These are phyloP conservation scores for Sminthurides aquaticus DNA, from an alignment of 2,888 invertebrate species.

Conservation along the genomic window DNA sequence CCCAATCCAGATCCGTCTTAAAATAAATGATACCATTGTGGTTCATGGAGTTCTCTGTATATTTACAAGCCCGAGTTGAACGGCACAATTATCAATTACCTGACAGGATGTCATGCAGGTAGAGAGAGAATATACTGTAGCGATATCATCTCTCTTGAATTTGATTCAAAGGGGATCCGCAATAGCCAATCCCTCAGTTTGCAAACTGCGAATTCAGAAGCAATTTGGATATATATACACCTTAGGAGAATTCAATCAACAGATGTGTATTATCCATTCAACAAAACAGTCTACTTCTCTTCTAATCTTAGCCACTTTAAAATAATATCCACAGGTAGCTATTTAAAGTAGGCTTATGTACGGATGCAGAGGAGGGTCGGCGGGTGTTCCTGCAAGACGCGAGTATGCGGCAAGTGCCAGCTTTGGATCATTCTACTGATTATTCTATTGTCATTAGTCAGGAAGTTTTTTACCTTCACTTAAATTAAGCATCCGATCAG, in stretches of 20 bases:
- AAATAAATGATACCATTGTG: no score
- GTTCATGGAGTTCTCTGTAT: no score
- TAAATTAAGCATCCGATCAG: neutral
- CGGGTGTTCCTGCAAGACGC: neutral
- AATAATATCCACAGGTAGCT: neutral
- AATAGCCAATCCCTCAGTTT: neutral
- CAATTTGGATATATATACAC: no score
- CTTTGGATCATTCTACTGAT: neutral
- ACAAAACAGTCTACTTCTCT: neutral
- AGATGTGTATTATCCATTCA: neutral
- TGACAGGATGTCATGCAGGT: neutral
- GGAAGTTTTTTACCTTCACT: neutral
- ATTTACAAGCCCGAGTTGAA: no score
- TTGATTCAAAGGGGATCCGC: neutral
- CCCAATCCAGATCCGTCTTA: no score
- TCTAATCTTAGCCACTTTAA: neutral
- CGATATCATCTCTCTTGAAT: no score
- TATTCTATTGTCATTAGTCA: neutral
- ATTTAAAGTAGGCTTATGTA: neutral
- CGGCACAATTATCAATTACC: no score
- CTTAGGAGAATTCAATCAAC: neutral
- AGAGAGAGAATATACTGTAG: no score
- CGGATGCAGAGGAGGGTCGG: neutral
- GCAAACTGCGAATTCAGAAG: no score
- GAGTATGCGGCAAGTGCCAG: neutral